Evolutionary conservation across 2,797 vertebrate genomes (phyloP).

Genomic region (Karalla daura): DNA sequence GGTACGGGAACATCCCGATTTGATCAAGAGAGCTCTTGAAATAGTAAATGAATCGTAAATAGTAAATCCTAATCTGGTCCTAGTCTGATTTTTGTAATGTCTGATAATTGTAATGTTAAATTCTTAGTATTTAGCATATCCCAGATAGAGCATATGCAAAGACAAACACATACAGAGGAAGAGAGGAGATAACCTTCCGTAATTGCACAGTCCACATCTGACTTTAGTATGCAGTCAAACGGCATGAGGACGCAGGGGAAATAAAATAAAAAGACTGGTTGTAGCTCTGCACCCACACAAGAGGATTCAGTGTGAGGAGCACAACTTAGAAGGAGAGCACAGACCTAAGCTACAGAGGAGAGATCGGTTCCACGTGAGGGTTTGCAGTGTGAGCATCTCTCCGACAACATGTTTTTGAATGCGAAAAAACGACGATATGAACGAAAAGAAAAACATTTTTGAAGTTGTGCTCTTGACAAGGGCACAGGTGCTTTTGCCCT

Average conservation of each 20-base stretch:
- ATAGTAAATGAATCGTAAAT: no score
- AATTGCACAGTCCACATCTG: neutral
- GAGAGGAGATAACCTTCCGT: neutral
- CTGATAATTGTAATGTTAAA: no score
- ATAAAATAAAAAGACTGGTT: neutral
- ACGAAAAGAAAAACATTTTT: slow-evolving; percentile 6
- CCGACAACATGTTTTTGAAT: neutral
- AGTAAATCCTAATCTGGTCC: no score
- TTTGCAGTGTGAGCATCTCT: neutral
- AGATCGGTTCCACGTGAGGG: neutral
- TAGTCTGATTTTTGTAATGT: no score
- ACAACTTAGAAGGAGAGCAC: neutral
- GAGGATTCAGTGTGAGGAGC: neutral
- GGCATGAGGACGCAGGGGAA: neutral
- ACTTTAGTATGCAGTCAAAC: neutral
- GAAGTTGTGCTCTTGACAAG: neutral
- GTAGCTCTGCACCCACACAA: neutral
- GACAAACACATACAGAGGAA: neutral
- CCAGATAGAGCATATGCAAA: neutral
- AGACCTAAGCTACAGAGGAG: neutral
- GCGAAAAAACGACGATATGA: neutral
- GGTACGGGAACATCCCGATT: no score
- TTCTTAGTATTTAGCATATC: no score
- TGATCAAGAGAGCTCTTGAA: no score
- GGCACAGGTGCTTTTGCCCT: slow-evolving; percentile 7